Evolutionary conservation across 2,113 vertebrate species (phyloP).

Genomic region (Misgurnus anguillicaudatus): DNA sequence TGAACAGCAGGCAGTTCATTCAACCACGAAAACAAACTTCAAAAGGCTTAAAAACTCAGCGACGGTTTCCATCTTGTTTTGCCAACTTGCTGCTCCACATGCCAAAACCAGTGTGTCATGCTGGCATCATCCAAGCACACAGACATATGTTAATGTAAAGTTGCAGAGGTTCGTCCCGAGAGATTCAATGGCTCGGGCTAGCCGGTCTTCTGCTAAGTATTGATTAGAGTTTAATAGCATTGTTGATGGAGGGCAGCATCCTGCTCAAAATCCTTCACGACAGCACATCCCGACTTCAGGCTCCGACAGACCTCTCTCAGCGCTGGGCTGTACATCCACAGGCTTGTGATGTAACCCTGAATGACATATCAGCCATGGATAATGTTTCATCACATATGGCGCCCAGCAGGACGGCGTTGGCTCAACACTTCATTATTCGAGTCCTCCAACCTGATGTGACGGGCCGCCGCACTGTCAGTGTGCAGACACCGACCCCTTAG

Average conservation of each 20-base stretch:
- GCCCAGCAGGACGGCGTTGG: conserved; percentile 66
- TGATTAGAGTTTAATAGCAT: conserved; percentile 16
- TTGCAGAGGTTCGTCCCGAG: conserved; percentile 31
- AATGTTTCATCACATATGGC: conserved; percentile 77
- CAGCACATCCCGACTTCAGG: conserved; percentile 8
- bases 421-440: conserved; percentile 69
- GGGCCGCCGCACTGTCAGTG: conserved; percentile 27
- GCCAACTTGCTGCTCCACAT: conserved; percentile 26
- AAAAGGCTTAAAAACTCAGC: conserved; percentile 42
- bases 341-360: conserved; percentile 70
- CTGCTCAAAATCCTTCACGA: background rate
- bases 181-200: conserved; percentile 10
- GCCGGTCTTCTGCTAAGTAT: background rate
- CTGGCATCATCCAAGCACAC: conserved; percentile 18
- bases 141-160: conserved; percentile 30
- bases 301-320: conserved; percentile 50
- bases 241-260: background rate
- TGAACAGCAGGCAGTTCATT: conserved; percentile 42
- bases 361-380: conserved; percentile 70
- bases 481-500: conserved; percentile 47
- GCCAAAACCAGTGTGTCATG: conserved; percentile 32
- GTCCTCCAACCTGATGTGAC: conserved; percentile 68
- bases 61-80: conserved; percentile 39
- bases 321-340: conserved; percentile 64
- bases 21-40: conserved; percentile 40